Evolutionary conservation across 2,888 invertebrate genomes (phyloP), one percentile per base, ranked within the genome.

Genomic region (Margaritifera margaritifera): DNA sequence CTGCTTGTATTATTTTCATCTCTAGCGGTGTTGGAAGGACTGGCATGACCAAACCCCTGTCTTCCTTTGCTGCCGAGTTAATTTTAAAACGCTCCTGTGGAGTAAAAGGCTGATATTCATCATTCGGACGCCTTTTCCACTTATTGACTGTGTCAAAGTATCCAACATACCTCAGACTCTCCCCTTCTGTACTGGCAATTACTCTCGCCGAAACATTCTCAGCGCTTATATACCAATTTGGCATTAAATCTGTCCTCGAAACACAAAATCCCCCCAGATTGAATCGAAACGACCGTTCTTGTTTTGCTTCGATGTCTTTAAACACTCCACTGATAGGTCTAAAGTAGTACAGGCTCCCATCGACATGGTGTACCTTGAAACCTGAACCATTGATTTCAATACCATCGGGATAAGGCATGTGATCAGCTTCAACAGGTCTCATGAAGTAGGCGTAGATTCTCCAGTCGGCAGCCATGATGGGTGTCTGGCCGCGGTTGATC

Each of bases 171-270:
- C 59, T 62, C 22, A 82, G 67, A 27, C 63, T 54, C 64, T 84
- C 83, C 4, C 78, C 80, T 1, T 69, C 71, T 3, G 84, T 84
- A 60, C 73, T 81, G 8, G 55, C 58, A 0, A 84, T 59, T 5
- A 80, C 68, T 51, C 75, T 69, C 2, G 82, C 74, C 50, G 73
- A 65, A 6, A 76, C 61, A 11, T 72, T 75, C 8, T 66, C 62
- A 0, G 75, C 72, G 18, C 71, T 66, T 0, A 84, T 70, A 60
- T 80, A 84, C 83, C 84, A 84, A 65, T 82, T 80, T 2, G 84
- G 84, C 65, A 79, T 72, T 6, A 75, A 72, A 65, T 83, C 82
- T 0, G 83, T 80, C 20, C 75, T 71, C 0, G 79, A 62, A 19
- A 80, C 75, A 27, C 77, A 76, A 54, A 74, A 80, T 24, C 74